Conservation (phyloP, 2,113 vertebrate species). For the Anhinga anhinga region DNA sequence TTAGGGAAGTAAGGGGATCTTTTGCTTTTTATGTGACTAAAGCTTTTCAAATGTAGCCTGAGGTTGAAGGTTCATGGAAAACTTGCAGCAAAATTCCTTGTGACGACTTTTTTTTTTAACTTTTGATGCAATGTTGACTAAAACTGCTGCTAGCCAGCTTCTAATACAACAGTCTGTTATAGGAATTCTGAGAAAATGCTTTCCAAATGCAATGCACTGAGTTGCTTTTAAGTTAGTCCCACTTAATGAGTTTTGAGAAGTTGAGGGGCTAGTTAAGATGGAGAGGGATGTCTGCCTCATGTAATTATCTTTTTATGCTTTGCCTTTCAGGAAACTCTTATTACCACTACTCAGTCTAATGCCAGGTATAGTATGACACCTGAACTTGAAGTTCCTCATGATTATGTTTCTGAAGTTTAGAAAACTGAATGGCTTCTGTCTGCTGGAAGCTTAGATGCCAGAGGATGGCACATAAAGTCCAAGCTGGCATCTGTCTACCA, state of each 20-base stretch:
- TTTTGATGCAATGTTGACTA: neutral
- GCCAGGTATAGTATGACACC: slow-evolving; percentile 69
- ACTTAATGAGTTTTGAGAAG: neutral
- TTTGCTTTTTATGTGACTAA: neutral
- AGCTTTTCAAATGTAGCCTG: neutral
- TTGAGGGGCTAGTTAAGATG: neutral
- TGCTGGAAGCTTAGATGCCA: neutral
- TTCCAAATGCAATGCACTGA: neutral
- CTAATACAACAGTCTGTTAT: neutral
- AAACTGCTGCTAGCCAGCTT: neutral
- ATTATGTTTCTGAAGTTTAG: neutral
- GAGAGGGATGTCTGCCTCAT: neutral
- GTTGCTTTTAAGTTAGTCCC: neutral
- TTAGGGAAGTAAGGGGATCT: neutral
- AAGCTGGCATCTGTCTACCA: neutral
- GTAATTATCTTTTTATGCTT: slow-evolving; percentile 5
- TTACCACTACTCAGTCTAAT: slow-evolving; percentile 70
- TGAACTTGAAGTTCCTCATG: neutral
- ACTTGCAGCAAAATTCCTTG: neutral
- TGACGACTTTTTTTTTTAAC: neutral
- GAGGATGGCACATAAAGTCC: neutral
- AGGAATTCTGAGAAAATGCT: neutral
- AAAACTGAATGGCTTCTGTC: neutral
- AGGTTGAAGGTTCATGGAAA: neutral
- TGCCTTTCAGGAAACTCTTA: slow-evolving; percentile 73